Evolutionary conservation across 1,140 invertebrate species (phyloP).

Genomic region (Atopsyche davidsoni): DNA sequence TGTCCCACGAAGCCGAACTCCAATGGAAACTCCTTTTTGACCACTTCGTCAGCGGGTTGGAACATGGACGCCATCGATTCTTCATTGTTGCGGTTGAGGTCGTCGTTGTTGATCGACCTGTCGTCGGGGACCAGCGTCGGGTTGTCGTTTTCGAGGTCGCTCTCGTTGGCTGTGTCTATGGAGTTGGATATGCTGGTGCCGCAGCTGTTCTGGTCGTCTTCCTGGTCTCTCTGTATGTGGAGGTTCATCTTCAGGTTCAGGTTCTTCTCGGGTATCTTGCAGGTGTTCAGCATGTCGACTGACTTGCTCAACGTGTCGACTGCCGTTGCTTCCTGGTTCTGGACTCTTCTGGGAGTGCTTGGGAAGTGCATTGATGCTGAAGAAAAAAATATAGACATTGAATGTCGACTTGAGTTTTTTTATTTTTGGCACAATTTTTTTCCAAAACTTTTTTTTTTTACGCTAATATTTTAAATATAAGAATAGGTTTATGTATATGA

Average conservation of each 20-base stretch:
- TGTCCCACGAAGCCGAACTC: slow-evolving; percentile 43
- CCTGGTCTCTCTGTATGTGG: slow-evolving; percentile 19
- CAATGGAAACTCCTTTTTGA: slow-evolving; percentile 47
- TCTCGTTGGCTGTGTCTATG: slow-evolving; percentile 29
- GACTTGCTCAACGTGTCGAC: too few species aligned
- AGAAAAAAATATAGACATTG: slow-evolving; percentile 23
- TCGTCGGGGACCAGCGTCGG: slow-evolving; percentile 33
- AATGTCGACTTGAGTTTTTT: not conserved
- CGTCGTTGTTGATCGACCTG: slow-evolving; percentile 29
- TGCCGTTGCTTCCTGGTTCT: not conserved
- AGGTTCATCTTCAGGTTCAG: slow-evolving; percentile 25
- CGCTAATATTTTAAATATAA: slow-evolving; percentile 5
- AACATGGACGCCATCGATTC: slow-evolving; percentile 25
- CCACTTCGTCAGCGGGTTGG: slow-evolving; percentile 43
- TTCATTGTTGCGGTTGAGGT: slow-evolving; percentile 13
- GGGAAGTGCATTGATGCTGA: slow-evolving; percentile 25
- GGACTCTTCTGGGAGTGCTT: slow-evolving; percentile 10
- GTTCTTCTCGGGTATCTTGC: not conserved
- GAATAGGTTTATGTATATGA: slow-evolving; percentile 5
- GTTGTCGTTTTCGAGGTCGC: slow-evolving; percentile 43
- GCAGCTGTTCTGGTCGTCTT: slow-evolving; percentile 29
- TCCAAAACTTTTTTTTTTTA: not conserved
- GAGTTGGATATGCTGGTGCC: slow-evolving; percentile 29
- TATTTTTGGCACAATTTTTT: slow-evolving; percentile 6
- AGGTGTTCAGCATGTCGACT: not conserved